Evolutionary conservation across 2,113 vertebrate species (phyloP).

Genomic region (Macrotus californicus): DNA sequence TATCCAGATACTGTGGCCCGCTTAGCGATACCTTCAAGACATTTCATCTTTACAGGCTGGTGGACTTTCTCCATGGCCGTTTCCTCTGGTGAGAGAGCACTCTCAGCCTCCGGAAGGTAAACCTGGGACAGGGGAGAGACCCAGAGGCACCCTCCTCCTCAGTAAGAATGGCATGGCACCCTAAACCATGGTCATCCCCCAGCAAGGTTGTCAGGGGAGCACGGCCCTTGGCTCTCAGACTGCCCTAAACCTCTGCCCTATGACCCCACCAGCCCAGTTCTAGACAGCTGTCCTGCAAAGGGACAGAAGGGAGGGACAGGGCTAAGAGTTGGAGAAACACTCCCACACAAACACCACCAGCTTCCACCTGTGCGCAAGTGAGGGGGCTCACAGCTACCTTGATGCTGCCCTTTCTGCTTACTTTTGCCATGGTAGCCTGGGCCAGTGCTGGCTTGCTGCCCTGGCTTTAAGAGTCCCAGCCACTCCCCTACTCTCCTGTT

Average conservation of each 20-base stretch:
- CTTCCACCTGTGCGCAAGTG: background rate
- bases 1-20: background rate
- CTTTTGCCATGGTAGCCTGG: background rate
- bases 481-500: slow-evolving; percentile 25
- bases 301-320: background rate
- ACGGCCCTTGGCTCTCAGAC: background rate
- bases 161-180: background rate
- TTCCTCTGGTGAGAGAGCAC: background rate
- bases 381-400: background rate
- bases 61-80: background rate
- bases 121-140: slow-evolving; percentile 38
- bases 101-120: slow-evolving; percentile 17
- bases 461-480: slow-evolving; percentile 40
- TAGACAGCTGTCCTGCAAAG: background rate
- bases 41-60: slow-evolving; percentile 6
- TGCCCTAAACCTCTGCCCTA: background rate
- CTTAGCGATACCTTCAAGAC: slow-evolving; percentile 33
- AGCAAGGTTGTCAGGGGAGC: background rate
- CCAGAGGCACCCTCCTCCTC: background rate
- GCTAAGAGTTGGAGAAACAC: background rate
- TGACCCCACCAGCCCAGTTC: background rate
- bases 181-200: background rate
- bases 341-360: background rate
- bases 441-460: background rate
- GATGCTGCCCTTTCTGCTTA: background rate